These are phyloP conservation scores for Archips xylosteana DNA, from an alignment of 2,888 invertebrate species.

Conservation along the genomic window DNA sequence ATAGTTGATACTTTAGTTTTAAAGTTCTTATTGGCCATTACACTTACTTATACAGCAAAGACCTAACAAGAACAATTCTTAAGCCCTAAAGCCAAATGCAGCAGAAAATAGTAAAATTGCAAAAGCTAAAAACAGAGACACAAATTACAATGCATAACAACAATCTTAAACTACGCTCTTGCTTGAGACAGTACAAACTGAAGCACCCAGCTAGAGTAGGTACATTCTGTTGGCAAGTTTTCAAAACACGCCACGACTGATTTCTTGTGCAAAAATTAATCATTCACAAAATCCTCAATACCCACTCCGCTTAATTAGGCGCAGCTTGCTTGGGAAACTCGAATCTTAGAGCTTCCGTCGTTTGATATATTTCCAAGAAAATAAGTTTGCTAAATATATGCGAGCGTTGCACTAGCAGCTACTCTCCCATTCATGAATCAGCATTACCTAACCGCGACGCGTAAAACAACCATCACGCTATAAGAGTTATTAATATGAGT, in stretches of 20 bases:
- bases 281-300: constrained; percentile 41
- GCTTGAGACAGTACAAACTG: neutral
- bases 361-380: constrained; percentile 77
- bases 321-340: constrained; percentile 61
- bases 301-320: constrained; percentile 47
- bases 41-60: neutral
- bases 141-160: neutral
- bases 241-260: constrained; percentile 23
- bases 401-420: constrained; percentile 63
- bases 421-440: constrained; percentile 84
- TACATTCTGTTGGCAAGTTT: constrained; percentile 30
- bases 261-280: constrained; percentile 35
- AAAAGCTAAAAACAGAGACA: neutral
- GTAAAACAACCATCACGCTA: constrained; percentile 78
- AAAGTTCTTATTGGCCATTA: no score
- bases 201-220: neutral
- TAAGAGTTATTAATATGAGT: constrained; percentile 82
- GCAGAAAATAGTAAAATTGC: neutral
- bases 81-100: neutral
- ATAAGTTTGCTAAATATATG: constrained; percentile 79
- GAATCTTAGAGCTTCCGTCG: constrained; percentile 74
- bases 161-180: neutral
- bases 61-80: neutral
- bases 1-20: no score
- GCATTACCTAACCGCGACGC: constrained; percentile 79